Base-by-base conservation (phyloP, 1,140 invertebrate genomes). In the Meloidogyne hapla region DNA sequence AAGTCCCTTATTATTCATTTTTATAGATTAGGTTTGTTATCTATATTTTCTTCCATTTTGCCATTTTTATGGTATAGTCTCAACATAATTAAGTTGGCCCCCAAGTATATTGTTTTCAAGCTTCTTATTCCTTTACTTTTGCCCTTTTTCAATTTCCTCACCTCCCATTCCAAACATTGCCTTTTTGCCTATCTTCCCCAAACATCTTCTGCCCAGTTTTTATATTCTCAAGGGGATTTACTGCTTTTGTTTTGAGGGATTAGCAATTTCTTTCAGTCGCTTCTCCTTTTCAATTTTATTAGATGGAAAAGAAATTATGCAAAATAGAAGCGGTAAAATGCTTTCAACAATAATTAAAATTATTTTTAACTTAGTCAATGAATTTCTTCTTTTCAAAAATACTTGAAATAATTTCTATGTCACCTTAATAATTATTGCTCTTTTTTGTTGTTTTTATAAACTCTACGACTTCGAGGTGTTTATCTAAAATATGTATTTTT, bases 161-260 rank as follows among this genome's bases (percentile, higher is more conserved):
- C 48, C 48, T 56, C n/a, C 12, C 48, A 13, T 56, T 56, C n/a
- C 48, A 33, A 33, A 33, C 33, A 33, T 33, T 33, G 33, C 8
- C n/a, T 56, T 56, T 56, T 56, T 56, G 48, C 48, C 6, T n/a
- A n/a, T 56, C n/a, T 48, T 48, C n/a, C 8, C 12, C 33, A 33
- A 33, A 33, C 9, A 33, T 33, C 18, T 15, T n/a, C 8, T 56
- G 18, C 4, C 48, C 48, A n/a, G n/a, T 56, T 56, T 56, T 56
- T 56, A 56, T 48, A 56, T 56, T 56, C 48, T 56, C 48, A 56
- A 56, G 48, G 48, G 48, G 48, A 56, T 56, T 56, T 56, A 56
- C n/a, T 56, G 48, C 48, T 56, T 56, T 56, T 56, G 48, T 56
- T 56, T 56, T 56, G n/a, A n/a, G 8, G 48, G 48, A 56, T 56